Base-by-base conservation (phyloP, 2,888 invertebrate species). In the Gymnosoma rotundatum region DNA sequence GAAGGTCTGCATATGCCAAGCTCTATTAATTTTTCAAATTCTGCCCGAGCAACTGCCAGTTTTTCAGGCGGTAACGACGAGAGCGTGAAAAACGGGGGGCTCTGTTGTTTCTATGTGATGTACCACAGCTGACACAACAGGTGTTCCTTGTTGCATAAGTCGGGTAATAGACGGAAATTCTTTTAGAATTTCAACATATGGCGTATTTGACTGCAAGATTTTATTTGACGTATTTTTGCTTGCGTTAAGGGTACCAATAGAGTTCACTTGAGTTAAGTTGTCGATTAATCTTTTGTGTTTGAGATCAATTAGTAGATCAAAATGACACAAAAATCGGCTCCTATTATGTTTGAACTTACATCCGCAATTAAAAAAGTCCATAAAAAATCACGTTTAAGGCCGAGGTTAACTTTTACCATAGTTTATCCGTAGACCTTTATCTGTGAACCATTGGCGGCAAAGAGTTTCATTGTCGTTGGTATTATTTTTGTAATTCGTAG, bases 1-100 rank as follows among this genome's bases (percentile, higher is more conserved):
- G 92, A 93, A 0, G 92, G 92, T 6, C 91, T 87, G 50, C 92
- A 91, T 9, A 92, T 91, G 0, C 92, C 93, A 12, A 88, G 83
- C 48, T 92, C 87, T 16, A 87, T 64, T 0, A 87, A 56, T 9
- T 60, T 78, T 10, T 86, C 70, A 32, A 87, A 86, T 32, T 87
- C 86, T 0, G 67, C 52, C 10, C 70, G 74, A 8, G 86, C 87
- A 0, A 83, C 81, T 2, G 58, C 61, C 1, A 86, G 52, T 58
- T 86, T 87, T n/a, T 87, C 86, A 32, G 32, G 32, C 8, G 32
- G 6, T 8, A 32, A 7, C 42, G 42, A 2, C 42, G 42, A 1
- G 42, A 12, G 2, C 42, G 42, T 58, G 73, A 70, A 67, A 83
- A 21, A 83, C 70, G 20, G 70, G 74, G 8, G 32, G 42, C 1